Conservation (phyloP, 2,113 vertebrate species). For the Thomomys bottae region DNA sequence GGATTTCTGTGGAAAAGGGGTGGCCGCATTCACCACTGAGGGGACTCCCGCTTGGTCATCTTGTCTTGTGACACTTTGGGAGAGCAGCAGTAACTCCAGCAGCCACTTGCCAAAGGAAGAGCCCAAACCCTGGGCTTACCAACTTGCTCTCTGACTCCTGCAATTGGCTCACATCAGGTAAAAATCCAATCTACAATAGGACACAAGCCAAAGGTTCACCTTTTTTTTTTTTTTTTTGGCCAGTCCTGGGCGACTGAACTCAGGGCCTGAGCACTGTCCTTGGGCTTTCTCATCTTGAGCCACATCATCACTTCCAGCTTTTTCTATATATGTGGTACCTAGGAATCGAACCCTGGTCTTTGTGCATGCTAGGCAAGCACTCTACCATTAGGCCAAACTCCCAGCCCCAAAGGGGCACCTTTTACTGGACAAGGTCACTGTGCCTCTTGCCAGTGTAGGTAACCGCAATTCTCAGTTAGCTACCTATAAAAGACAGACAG, state of each 20-base stretch:
- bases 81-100: not conserved
- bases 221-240: no score
- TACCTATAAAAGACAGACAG: not conserved
- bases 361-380: no score
- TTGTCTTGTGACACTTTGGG: not conserved
- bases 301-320: no score
- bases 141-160: not conserved
- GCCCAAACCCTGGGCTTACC: not conserved
- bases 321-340: no score
- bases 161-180: no score
- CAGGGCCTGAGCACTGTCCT: no score
- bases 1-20: not conserved
- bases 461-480: not conserved
- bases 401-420: not conserved
- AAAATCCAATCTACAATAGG: not conserved
- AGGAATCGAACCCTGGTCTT: no score
- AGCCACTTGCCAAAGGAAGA: not conserved
- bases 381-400: no score
- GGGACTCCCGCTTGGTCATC: not conserved
- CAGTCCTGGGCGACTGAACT: no score
- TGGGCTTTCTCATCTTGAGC: no score
- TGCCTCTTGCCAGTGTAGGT: not conserved
- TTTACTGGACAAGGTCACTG: not conserved
- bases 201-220: not conserved
- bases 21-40: no score